Conservation (phyloP, 2,797 vertebrate genomes). For the Microhierax caerulescens region DNA sequence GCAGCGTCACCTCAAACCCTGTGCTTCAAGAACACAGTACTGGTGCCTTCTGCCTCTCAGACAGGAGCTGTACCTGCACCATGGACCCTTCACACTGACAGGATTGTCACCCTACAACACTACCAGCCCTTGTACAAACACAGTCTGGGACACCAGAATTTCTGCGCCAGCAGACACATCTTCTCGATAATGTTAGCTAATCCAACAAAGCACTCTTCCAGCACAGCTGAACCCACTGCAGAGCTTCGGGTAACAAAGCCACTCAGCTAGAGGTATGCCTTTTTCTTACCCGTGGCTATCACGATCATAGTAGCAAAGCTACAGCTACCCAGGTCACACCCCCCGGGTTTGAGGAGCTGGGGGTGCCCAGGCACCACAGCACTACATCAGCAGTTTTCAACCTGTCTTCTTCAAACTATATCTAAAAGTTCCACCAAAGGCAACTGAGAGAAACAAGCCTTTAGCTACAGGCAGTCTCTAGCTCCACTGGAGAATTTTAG, state of each 20-base stretch:
- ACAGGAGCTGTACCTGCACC: background rate
- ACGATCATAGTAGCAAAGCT: background rate
- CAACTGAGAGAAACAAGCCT: background rate
- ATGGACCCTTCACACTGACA: accelerated
- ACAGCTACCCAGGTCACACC: background rate
- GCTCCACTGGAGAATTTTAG: background rate
- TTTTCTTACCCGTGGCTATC: background rate
- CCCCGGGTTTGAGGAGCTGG: background rate
- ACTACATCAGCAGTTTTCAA: accelerated
- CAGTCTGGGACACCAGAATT: background rate
- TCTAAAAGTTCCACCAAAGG: background rate
- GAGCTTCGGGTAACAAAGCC: background rate
- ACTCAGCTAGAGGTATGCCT: background rate
- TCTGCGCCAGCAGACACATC: background rate
- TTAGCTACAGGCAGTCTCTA: background rate
- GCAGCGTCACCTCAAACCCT: accelerated
- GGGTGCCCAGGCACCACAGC: background rate
- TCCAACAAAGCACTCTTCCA: background rate
- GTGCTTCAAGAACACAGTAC: background rate
- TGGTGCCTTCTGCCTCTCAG: background rate
- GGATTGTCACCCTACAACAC: background rate
- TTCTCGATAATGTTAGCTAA: background rate
- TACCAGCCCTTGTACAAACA: background rate
- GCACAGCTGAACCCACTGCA: background rate
- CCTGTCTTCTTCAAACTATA: background rate